phyloP scores from a whole-genome alignment of 2,888 invertebrate species.

The Nephrotoma appendiculata region DNA sequence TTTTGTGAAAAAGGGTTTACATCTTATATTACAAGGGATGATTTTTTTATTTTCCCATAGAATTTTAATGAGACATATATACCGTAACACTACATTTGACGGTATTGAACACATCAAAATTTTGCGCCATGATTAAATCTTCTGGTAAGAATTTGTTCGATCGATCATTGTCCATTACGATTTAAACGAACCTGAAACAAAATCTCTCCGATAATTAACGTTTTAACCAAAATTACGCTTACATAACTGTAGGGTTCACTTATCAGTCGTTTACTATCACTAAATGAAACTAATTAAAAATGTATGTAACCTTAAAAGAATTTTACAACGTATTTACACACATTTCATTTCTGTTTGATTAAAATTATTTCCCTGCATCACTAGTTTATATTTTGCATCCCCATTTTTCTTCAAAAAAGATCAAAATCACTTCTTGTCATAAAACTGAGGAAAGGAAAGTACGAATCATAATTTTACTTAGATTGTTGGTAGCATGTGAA shows the following conservation, averaged over 20 bases:
- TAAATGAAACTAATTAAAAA: background rate
- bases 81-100: background rate
- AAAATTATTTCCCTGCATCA: background rate
- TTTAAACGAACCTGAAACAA: background rate
- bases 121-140: background rate
- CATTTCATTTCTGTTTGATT: background rate
- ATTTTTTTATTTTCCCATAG: background rate
- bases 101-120: background rate
- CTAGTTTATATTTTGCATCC: background rate
- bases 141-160: background rate
- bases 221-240: background rate
- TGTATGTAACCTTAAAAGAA: background rate
- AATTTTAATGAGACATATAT: background rate
- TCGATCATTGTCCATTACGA: background rate
- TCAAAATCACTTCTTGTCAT: background rate
- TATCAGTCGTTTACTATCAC: background rate
- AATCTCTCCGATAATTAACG: background rate
- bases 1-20: background rate
- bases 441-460: background rate
- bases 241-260: background rate
- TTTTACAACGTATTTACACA: background rate
- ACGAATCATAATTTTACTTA: background rate
- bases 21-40: background rate
- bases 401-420: background rate
- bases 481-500: background rate